Conservation (phyloP, 2,113 vertebrate genomes). For the Otolemur garnettii region DNA sequence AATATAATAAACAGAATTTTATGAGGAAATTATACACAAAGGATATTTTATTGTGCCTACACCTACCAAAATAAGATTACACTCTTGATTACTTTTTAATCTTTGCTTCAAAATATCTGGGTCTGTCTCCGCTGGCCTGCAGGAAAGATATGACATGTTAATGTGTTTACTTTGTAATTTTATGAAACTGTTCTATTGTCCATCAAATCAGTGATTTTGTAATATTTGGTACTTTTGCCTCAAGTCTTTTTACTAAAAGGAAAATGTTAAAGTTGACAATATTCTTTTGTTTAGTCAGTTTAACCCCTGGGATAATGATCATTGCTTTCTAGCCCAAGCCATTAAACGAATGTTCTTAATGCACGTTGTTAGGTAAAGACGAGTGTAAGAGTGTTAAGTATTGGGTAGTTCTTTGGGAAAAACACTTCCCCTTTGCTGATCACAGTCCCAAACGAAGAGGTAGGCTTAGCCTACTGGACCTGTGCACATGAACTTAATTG, state of each 20-base stretch:
- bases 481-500: background rate
- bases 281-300: background rate
- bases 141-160: background rate
- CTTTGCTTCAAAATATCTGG: slow-evolving; percentile 29
- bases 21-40: slow-evolving; percentile 51
- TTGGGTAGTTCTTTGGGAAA: background rate
- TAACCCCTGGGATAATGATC: background rate
- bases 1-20: slow-evolving; percentile 56
- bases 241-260: slow-evolving; percentile 28
- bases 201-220: background rate
- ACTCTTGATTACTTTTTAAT: slow-evolving; percentile 60
- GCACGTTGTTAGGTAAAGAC: background rate
- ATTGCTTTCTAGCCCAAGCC: background rate
- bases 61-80: slow-evolving; percentile 16
- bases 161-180: slow-evolving; percentile 26
- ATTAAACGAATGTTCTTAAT: background rate
- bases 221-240: slow-evolving; percentile 3
- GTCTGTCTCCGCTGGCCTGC: background rate
- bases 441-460: background rate
- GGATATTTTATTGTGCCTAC: slow-evolving; percentile 13
- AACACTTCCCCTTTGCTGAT: background rate
- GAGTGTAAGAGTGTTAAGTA: background rate
- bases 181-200: background rate
- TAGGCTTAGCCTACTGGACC: no score
- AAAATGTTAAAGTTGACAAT: slow-evolving; percentile 23